A percentile compares a stretch with the other conserved stretches of the same genome.
Evolutionary conservation across 1,140 invertebrate genomes (phyloP).

Genomic region (Dinoponera quadriceps): DNA sequence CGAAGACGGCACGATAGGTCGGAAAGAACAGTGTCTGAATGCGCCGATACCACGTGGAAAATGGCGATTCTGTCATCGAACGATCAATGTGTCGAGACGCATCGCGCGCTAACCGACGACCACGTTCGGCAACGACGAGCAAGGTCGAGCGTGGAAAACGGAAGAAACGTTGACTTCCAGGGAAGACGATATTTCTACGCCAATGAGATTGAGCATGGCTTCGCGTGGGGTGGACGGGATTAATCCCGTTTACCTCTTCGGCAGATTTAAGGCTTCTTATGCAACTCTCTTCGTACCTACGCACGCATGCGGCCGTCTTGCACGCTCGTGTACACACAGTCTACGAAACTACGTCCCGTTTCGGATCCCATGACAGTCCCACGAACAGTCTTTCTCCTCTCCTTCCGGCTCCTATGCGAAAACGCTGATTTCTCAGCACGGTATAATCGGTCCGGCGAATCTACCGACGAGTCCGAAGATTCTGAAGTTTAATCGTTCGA

Average conservation of each 20-base stretch:
- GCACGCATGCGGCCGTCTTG: slow-evolving; percentile 52
- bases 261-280: slow-evolving; percentile 85
- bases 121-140: slow-evolving; percentile 1
- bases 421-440: neutral
- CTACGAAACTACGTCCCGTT: slow-evolving; percentile 11
- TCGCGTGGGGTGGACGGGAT: slow-evolving; percentile 81
- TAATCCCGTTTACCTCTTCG: slow-evolving; percentile 84
- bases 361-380: slow-evolving; percentile 20
- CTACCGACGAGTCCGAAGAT: neutral
- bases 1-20: neutral
- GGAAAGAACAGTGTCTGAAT: neutral
- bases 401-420: neutral
- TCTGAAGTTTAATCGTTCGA: too few relatives aligned
- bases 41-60: neutral
- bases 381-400: neutral
- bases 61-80: slow-evolving; percentile 1
- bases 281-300: slow-evolving; percentile 80
- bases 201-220: slow-evolving; percentile 82
- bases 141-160: slow-evolving; percentile 9
- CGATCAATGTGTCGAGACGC: slow-evolving; percentile 33
- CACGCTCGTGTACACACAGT: slow-evolving; percentile 3
- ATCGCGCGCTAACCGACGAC: slow-evolving; percentile 3
- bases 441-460: neutral
- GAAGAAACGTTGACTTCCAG: slow-evolving; percentile 62
- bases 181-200: slow-evolving; percentile 75